phyloP scores from a whole-genome alignment of 2,113 vertebrate genomes.

The Chiloscyllium plagiosum region DNA sequence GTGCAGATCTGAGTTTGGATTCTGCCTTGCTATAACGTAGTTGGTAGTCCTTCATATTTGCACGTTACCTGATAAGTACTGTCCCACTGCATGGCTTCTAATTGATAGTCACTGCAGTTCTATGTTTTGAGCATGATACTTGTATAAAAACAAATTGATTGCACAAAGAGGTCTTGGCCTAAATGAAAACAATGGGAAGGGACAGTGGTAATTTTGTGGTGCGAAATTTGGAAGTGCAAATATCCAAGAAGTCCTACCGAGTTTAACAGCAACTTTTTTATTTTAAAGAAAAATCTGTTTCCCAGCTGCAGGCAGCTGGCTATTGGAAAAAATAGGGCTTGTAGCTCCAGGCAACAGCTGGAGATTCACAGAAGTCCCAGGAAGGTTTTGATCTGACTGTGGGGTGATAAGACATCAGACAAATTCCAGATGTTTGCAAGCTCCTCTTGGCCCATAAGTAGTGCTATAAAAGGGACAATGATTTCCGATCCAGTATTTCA shows the following conservation, averaged over 20 bases:
- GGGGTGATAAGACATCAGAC: not conserved
- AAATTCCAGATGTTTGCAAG: not conserved
- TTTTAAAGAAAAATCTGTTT: not conserved
- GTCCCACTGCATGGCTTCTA: not conserved
- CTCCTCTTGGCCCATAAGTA: too few species aligned
- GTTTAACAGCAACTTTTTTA: not conserved
- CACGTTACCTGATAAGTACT: not conserved
- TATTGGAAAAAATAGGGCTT: too few species aligned
- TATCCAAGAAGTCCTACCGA: not conserved
- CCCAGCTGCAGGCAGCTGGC: too few species aligned
- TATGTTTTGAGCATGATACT: not conserved
- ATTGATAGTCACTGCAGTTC: not conserved
- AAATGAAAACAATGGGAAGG: too few species aligned
- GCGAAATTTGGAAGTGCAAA: not conserved
- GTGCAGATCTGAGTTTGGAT: not conserved
- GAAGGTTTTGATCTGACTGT: too few species aligned
- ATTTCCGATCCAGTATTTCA: not conserved
- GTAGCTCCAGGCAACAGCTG: too few species aligned
- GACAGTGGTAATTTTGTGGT: not conserved
- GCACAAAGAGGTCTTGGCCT: too few species aligned
- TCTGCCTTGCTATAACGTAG: not conserved
- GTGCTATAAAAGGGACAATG: too few species aligned
- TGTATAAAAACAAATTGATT: too few species aligned
- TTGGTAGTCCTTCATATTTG: not conserved
- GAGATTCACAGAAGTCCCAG: too few species aligned